Evolutionary conservation across 1,140 invertebrate species (phyloP).

Genomic region (Theocolax elegans): DNA sequence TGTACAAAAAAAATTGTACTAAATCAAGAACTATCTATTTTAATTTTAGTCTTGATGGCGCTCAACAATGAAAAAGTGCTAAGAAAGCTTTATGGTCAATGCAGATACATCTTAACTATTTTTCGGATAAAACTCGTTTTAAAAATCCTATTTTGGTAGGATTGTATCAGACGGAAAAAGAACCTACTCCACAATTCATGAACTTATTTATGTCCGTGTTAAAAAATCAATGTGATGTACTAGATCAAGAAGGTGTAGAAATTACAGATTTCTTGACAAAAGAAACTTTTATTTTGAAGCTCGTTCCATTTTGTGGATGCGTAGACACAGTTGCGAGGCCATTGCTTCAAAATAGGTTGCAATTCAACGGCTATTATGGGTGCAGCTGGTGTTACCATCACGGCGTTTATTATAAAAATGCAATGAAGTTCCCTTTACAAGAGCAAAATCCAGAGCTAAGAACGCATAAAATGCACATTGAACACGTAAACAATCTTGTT

Average conservation of each 20-base stretch:
- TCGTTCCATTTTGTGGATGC: constrained; percentile 26
- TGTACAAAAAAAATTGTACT: not conserved
- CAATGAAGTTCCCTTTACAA: constrained; percentile 26
- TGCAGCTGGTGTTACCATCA: constrained; percentile 46
- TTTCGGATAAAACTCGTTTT: not conserved
- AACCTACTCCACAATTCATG: constrained; percentile 15
- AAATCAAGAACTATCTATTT: not conserved
- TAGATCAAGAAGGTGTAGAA: not conserved
- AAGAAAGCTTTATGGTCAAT: constrained; percentile 16
- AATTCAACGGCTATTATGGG: constrained; percentile 45
- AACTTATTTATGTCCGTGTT: not conserved
- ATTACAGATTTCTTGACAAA: not conserved
- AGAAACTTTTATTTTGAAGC: not conserved
- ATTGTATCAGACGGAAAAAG: not conserved
- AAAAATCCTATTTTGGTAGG: constrained; percentile 10
- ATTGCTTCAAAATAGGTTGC: constrained; percentile 41
- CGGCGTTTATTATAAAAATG: constrained; percentile 20
- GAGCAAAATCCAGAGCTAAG: constrained; percentile 28
- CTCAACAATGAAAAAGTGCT: constrained; percentile 12
- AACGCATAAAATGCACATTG: constrained; percentile 24
- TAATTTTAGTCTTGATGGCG: constrained; percentile 4
- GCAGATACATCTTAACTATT: constrained; percentile 5
- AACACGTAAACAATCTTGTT: constrained; percentile 4
- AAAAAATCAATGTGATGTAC: not conserved
- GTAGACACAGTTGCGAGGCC: constrained; percentile 44